These are phyloP conservation scores for Phycodurus eques DNA, from an alignment of 2,113 vertebrate genomes.

Conservation along the genomic window DNA sequence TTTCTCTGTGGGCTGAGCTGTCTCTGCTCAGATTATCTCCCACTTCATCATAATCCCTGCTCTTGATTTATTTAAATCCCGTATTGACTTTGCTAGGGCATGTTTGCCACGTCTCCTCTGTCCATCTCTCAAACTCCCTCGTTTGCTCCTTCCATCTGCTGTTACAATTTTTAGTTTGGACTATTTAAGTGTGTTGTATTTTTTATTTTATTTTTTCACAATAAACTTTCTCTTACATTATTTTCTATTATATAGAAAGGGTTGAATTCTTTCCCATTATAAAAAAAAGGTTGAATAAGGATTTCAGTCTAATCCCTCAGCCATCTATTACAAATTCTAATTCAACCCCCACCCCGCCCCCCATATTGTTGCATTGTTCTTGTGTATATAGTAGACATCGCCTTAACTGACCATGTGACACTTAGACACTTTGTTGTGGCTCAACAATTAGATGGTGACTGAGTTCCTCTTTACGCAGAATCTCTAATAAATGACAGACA, in stretches of 20 bases:
- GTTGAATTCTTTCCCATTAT: slow-evolving; percentile 3
- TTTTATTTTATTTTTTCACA: not conserved
- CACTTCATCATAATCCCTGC: slow-evolving; percentile 54
- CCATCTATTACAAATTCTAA: not conserved
- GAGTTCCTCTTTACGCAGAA: too few species aligned
- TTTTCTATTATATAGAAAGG: not conserved
- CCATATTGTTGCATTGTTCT: too few species aligned
- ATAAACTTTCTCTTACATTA: not conserved
- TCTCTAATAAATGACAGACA: not conserved
- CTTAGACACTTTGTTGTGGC: too few species aligned
- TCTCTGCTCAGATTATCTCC: slow-evolving; percentile 52
- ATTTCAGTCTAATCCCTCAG: slow-evolving; percentile 15
- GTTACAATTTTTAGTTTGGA: not conserved
- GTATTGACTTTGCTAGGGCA: slow-evolving; percentile 24
- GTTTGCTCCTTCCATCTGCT: not conserved
- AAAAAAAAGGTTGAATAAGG: not conserved
- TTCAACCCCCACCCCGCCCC: too few species aligned
- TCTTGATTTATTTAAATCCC: slow-evolving; percentile 50
- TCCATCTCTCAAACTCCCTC: not conserved
- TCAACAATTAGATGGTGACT: too few species aligned
- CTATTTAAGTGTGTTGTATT: not conserved
- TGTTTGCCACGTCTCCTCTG: slow-evolving; percentile 6
- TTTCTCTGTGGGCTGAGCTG: slow-evolving; percentile 36
- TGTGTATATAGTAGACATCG: too few species aligned
- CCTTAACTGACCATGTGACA: too few species aligned